A percentile compares a stretch with the other conserved stretches of the same genome.
Evolutionary conservation across 2,888 invertebrate species (phyloP).

Genomic region (Chesias legatella): DNA sequence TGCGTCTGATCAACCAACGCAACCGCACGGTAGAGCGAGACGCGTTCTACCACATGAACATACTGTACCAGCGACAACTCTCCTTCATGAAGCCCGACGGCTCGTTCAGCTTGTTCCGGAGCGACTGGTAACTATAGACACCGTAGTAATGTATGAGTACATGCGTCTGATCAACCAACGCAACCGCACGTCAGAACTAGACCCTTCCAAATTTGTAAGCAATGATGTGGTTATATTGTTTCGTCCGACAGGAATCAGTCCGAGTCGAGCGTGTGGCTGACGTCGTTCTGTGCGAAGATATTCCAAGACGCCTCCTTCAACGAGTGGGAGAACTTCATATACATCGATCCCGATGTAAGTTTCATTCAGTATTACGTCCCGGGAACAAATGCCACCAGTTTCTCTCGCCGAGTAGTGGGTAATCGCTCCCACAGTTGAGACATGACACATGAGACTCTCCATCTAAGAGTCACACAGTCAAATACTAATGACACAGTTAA

Average conservation of each 20-base stretch:
- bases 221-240: too few relatives aligned
- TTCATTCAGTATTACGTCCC: slow-evolving; percentile 28
- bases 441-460: too few relatives aligned
- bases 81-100: slow-evolving; percentile 95
- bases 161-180: slow-evolving; percentile 87
- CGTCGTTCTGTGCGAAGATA: slow-evolving; percentile 93
- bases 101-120: slow-evolving; percentile 93
- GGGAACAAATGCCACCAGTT: too few relatives aligned
- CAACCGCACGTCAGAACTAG: slow-evolving; percentile 67
- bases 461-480: too few relatives aligned
- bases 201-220: too few relatives aligned
- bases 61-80: slow-evolving; percentile 85
- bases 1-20: slow-evolving; percentile 87
- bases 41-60: neutral
- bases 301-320: slow-evolving; percentile 96
- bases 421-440: too few relatives aligned
- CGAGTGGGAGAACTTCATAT: slow-evolving; percentile 98
- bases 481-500: too few relatives aligned
- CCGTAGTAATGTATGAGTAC: too few relatives aligned
- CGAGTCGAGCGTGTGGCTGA: slow-evolving; percentile 93
- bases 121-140: slow-evolving; percentile 86
- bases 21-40: slow-evolving; percentile 67
- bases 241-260: slow-evolving; percentile 87
- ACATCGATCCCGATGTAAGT: slow-evolving; percentile 91
- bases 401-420: too few relatives aligned